A percentile compares a stretch with the other conserved stretches of the same genome.
phyloP scores from a whole-genome alignment of 2,113 vertebrate species.

The Protomyctophum bolini region DNA sequence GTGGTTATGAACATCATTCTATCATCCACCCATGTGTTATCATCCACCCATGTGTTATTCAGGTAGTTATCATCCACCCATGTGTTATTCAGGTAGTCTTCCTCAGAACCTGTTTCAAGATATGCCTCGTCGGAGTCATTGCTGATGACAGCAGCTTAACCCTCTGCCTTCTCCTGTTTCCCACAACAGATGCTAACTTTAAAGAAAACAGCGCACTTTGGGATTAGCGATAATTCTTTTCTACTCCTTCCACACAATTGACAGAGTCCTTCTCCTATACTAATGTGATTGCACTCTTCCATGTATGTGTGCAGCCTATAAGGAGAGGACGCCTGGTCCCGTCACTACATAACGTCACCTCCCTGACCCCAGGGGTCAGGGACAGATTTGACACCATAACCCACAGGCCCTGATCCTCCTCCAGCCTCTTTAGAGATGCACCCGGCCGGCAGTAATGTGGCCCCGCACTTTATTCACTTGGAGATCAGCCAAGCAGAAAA shows the following conservation, averaged over 20 bases:
- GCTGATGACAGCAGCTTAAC: slow-evolving; percentile 49
- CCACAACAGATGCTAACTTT: slow-evolving; percentile 58
- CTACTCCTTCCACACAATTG: slow-evolving; percentile 25
- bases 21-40: no score
- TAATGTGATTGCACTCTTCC: slow-evolving; percentile 78
- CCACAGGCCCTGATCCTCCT: slow-evolving; percentile 80
- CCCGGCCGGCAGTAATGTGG: slow-evolving; percentile 87
- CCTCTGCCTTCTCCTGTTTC: slow-evolving; percentile 53
- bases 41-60: neutral
- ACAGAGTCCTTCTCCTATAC: slow-evolving; percentile 57
- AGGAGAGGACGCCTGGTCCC: slow-evolving; percentile 73
- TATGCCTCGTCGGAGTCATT: slow-evolving; percentile 32
- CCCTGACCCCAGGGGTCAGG: slow-evolving; percentile 82
- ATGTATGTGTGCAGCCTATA: slow-evolving; percentile 73
- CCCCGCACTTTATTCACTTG: slow-evolving; percentile 86
- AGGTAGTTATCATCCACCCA: neutral
- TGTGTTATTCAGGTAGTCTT: neutral
- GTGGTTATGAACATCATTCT: no score
- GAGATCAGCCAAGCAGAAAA: slow-evolving; percentile 86
- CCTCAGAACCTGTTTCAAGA: neutral
- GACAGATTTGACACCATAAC: slow-evolving; percentile 86
- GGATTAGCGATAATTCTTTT: slow-evolving; percentile 41
- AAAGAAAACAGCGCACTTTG: slow-evolving; percentile 63
- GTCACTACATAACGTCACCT: slow-evolving; percentile 81
- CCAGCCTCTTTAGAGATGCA: slow-evolving; percentile 85